Evolutionary conservation across 2,797 vertebrate genomes (phyloP), one percentile per base, ranked within the genome.

Genomic region (Picus viridis): DNA sequence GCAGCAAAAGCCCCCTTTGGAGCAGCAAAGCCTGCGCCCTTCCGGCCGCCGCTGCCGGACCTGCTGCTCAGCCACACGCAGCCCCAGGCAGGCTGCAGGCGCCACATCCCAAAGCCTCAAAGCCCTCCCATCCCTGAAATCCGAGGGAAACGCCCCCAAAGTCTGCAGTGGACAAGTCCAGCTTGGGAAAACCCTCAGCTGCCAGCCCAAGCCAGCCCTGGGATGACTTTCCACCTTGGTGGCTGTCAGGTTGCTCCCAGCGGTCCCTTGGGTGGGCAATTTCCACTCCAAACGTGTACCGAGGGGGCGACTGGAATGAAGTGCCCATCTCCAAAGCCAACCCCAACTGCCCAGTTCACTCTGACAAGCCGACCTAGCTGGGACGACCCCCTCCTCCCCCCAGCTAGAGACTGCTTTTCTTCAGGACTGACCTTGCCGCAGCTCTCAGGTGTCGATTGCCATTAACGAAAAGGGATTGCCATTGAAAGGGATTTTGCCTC

Each of bases 131-230:
- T 1, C 11, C 2, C 32, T n/a, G 32, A 41, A 80, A 83, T 10
- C 63, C 69, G 8, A 49, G 51, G 77, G 34, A 69, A 57, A 57
- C 0, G 1, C 32, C 75, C 63, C 24, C 24, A 39, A 1, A 90
- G 62, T n/a, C 24, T 16, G 0, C 24, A 34, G 36, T 0, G 8
- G 64, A n/a, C 0, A 2, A 20, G 32, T 59, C 32, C 1, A 3
- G 56, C 24, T n/a, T 23, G 34, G 12, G 39, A 39, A 4, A 65
- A 9, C 8, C 16, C 26, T 4, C 0, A 0, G 12, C 78, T 43
- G 41, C 22, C 23, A 23, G 82, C 16, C 34, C 3, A 0, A 64
- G 18, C 70, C 86, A 45, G 9, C 56, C 39, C 0, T 20, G 16
- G 19, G 64, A 47, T 29, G 26, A 47, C 39, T 43, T 36, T 19